Percentiles rank a stretch among this genome's conserved stretches.
phyloP scores from a whole-genome alignment of 2,888 invertebrate species.

The Stictocephala bisonia region DNA sequence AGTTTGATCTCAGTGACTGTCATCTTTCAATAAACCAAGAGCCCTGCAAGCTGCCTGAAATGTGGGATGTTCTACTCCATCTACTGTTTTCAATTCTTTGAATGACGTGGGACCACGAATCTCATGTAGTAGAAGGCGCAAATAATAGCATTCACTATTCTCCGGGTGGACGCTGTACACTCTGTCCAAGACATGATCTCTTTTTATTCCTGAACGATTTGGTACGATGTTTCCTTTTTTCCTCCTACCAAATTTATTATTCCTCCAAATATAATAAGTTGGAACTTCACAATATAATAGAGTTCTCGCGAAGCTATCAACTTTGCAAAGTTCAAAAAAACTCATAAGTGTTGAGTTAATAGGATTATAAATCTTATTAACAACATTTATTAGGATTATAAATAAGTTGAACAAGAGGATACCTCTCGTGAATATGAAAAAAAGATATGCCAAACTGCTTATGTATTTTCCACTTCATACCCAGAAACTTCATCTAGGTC shows the following conservation, averaged over 20 bases:
- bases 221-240: neutral
- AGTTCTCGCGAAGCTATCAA: slow-evolving; percentile 43
- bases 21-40: too few relatives aligned
- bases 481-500: slow-evolving; percentile 52
- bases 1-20: slow-evolving; percentile 60
- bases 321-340: neutral
- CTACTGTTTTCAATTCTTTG: slow-evolving; percentile 51
- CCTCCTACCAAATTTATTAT: neutral
- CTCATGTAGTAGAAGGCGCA: slow-evolving; percentile 55
- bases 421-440: slow-evolving; percentile 35
- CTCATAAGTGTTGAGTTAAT: neutral
- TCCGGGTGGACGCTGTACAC: slow-evolving; percentile 58
- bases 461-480: slow-evolving; percentile 56
- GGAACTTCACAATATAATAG: slow-evolving; percentile 53
- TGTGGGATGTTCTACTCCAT: slow-evolving; percentile 54
- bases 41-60: too few relatives aligned
- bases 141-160: slow-evolving; percentile 55
- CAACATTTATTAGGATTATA: too few relatives aligned
- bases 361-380: neutral
- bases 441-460: slow-evolving; percentile 54
- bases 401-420: slow-evolving; percentile 11
- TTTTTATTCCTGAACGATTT: slow-evolving; percentile 49
- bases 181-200: slow-evolving; percentile 55
- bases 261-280: slow-evolving; percentile 52
- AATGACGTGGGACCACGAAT: slow-evolving; percentile 59